Base-by-base conservation (phyloP, 2,888 invertebrate species). In the Iselma pallidipennis region DNA sequence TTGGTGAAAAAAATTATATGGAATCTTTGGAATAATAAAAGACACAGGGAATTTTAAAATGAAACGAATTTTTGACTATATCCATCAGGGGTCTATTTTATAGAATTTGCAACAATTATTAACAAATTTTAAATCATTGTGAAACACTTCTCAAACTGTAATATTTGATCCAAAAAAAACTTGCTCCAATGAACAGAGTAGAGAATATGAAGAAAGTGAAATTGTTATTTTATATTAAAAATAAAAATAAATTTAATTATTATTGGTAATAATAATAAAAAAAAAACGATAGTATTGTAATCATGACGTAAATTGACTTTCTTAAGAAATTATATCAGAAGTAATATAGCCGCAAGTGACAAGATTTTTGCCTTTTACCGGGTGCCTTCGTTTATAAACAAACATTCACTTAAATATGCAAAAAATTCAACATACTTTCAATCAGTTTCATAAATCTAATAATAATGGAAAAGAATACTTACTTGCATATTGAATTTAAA, bases 241-340 rank as follows among this genome's bases (percentile, higher is more conserved):
- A 28, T 37, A 37, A 37, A 37, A 37, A 14, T 33, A 16, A 6
- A 37, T 37, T 16, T 16, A 37, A n/a, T n/a, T n/a, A n/a, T n/a
- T n/a, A n/a, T n/a, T n/a, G n/a, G n/a, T 14, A 14, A 37, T 16
- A 37, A 37, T 16, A 16, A 6, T 37, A 37, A 37, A 37, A 16
- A 16, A 37, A 37, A 16, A 2, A 2, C 5, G 2, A 16, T 7
- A 45, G 21, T 45, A 45, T 21, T 45, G 10, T 10, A 45, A 45
- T 21, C 14, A 19, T 31, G 52, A 52, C 21, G 52, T 16, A 52
- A 52, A 31, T 16, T 52, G 16, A 52, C 52, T 52, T 52, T 52
- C 31, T 19, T 19, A 31, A 16, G n/a, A 31, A 52, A 52, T 52
- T 52, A 31, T 31, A 19, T 29, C 9, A 52, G 19, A 12, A 52